These are phyloP conservation scores for Cichlasoma orientale DNA, from an alignment of 2,797 vertebrate species.

Conservation along the genomic window DNA sequence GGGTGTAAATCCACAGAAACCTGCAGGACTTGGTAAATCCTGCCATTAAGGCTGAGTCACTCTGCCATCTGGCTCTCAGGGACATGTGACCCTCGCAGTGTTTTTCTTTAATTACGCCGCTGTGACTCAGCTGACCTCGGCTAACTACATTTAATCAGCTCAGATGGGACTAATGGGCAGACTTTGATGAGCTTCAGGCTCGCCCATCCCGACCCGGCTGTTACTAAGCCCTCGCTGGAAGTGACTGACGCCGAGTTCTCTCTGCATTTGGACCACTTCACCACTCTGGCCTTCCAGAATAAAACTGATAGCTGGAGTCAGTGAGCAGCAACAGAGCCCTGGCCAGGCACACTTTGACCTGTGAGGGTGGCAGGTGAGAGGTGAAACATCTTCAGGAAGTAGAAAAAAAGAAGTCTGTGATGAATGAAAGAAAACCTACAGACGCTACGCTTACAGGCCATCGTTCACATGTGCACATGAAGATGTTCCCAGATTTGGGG, in stretches of 20 bases:
- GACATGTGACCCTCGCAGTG: not conserved
- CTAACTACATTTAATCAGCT: not conserved
- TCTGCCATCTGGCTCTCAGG: not conserved
- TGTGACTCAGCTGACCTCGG: not conserved
- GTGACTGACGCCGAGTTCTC: accelerated
- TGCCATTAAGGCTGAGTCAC: not conserved
- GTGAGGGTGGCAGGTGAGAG: too few species aligned
- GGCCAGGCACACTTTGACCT: too few species aligned
- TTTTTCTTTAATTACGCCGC: not conserved
- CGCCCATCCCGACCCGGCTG: not conserved
- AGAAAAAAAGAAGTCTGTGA: too few species aligned
- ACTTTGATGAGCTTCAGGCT: not conserved
- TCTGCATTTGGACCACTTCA: not conserved
- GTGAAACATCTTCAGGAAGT: too few species aligned
- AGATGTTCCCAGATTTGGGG: too few species aligned
- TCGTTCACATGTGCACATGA: not conserved
- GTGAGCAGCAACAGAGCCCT: too few species aligned
- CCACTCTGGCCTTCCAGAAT: not conserved
- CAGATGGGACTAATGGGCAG: not conserved
- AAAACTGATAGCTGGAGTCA: not conserved
- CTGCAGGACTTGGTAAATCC: not conserved
- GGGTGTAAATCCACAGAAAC: not conserved
- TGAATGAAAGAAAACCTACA: not conserved
- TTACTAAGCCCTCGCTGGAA: not conserved
- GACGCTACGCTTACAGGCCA: not conserved